Evolutionary conservation across 2,797 vertebrate species (phyloP), one percentile per base, ranked within the genome.

Genomic region (Semaprochilodus insignis): DNA sequence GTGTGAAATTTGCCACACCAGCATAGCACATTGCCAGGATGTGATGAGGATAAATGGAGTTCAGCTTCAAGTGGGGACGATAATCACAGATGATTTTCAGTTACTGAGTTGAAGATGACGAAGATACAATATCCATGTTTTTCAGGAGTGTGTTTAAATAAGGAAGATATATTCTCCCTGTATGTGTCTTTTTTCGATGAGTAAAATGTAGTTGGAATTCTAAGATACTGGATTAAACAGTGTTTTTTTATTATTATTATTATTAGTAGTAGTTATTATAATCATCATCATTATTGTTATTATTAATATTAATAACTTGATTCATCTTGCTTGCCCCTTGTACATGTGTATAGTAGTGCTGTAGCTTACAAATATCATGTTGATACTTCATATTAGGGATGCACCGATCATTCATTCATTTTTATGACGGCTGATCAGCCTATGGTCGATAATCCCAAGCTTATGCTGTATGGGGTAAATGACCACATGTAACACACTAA

Each of bases 1-100:
- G 83, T 85, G 85, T 83, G 81, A 87, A 86, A 77, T 62, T 71
- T 69, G 57, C 31, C 76, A 66, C 34, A 76, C 55, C 62, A 84
- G 74, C 72, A 63, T 51, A 78, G 8, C 59, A 69, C 80, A 67
- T 31, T 78, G 80, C 40, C 65, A 63, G 77, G 69, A 84, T 73
- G 67, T 72, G 36, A 62, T 55, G 59, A 78, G 40, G 63, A 63
- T 77, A 40, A 80, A 36, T 51, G 66, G 25, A 65, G 19, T 48
- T 60, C 63, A 62, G 14, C 17, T 11, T 60, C 83, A 21, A 74
- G 60, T 66, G 36, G 31, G 13, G 16, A 78, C 76, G 25, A 48
- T 66, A 52, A 59, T 80, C 55, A 80, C 31, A 71, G 44, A 23
- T 63, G 11, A 40, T 71, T 80, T 80, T 65, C 55, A 16, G 65